phyloP scores from a whole-genome alignment of 2,113 vertebrate species.

The Tympanuchus pallidicinctus region DNA sequence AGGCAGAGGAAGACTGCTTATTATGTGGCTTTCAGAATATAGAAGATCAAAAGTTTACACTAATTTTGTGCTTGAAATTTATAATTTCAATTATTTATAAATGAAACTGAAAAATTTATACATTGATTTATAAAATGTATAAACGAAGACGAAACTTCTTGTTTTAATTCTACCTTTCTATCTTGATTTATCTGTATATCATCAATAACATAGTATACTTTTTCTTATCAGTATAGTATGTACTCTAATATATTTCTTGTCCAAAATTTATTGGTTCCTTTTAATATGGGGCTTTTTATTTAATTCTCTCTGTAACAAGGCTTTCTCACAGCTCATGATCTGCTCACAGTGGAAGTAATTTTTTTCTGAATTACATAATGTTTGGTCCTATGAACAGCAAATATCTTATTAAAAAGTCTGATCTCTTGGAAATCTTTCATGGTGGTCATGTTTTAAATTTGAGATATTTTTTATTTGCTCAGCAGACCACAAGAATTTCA shows the following conservation, averaged over 20 bases:
- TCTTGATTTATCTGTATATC: not conserved
- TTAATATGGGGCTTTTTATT: not conserved
- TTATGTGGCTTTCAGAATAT: not conserved
- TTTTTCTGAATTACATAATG: conserved; percentile 39
- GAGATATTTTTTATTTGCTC: conserved; percentile 61
- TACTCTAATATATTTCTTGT: not conserved
- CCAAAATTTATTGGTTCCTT: not conserved
- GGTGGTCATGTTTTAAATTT: conserved; percentile 66
- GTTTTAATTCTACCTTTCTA: not conserved
- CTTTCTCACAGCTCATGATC: not conserved
- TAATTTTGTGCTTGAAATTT: not conserved
- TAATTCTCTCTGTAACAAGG: not conserved
- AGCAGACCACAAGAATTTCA: conserved; percentile 50
- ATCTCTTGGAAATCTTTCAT: conserved; percentile 54
- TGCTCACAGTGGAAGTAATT: not conserved
- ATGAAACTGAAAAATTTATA: not conserved
- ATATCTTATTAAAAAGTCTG: conserved; percentile 25
- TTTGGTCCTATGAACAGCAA: not conserved
- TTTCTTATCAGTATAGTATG: not conserved
- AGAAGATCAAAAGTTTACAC: not conserved
- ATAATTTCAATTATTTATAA: not conserved
- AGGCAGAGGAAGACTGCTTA: not conserved
- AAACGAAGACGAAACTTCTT: not conserved
- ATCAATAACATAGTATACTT: not conserved
- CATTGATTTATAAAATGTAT: not conserved